Percentiles rank a stretch among this genome's conserved stretches.
Conservation (phyloP, 2,888 invertebrate genomes). For the Lomographa bimaculata region DNA sequence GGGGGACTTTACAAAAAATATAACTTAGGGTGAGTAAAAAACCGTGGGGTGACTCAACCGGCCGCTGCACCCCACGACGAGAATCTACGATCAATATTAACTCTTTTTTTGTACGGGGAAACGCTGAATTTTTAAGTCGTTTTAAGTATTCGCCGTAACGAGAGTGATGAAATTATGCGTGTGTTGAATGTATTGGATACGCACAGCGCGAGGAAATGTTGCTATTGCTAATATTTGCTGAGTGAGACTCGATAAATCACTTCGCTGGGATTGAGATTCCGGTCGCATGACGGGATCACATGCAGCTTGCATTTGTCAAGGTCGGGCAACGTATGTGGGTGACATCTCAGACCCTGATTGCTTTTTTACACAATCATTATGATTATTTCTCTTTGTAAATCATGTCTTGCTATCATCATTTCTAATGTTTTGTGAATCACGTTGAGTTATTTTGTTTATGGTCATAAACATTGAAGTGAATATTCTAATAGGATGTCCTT, state of each 20-base stretch:
- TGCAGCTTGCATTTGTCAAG: constrained; percentile 64
- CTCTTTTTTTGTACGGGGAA: constrained; percentile 82
- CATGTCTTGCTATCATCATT: too few relatives aligned
- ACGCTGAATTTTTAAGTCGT: constrained; percentile 79
- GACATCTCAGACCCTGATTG: constrained; percentile 43
- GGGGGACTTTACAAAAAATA: constrained; percentile 81
- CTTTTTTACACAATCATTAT: constrained; percentile 7
- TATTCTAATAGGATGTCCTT: too few relatives aligned
- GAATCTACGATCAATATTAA: constrained; percentile 85
- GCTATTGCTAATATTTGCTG: constrained; percentile 48
- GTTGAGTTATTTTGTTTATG: too few relatives aligned
- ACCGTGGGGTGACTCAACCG: constrained; percentile 84
- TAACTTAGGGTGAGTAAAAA: constrained; percentile 85
- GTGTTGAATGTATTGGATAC: constrained; percentile 47
- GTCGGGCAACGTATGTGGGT: constrained; percentile 63
- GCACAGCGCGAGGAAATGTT: constrained; percentile 27
- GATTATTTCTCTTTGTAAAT: too few relatives aligned
- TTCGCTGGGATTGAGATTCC: constrained; percentile 34
- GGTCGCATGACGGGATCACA: constrained; percentile 25
- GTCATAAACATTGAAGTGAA: too few relatives aligned
- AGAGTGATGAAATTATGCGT: constrained; percentile 44
- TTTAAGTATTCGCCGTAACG: constrained; percentile 56
- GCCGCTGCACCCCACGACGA: constrained; percentile 83
- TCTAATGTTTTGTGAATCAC: too few relatives aligned
- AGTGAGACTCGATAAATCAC: constrained; percentile 57